Base-by-base conservation (phyloP, 2,888 invertebrate genomes). In the Antitype chi region DNA sequence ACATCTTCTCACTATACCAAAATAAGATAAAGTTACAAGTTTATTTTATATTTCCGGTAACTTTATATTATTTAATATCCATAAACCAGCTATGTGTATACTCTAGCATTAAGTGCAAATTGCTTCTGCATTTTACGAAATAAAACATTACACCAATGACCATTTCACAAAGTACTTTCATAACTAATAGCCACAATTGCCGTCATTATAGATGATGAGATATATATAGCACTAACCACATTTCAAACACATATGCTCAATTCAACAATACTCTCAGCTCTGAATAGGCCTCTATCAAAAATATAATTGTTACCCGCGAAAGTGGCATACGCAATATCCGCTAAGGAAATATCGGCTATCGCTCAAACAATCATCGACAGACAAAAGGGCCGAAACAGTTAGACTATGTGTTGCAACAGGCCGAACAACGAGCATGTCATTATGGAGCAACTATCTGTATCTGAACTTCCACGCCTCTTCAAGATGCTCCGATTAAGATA, bases 351-450 rank as follows among this genome's bases (percentile, higher is more conserved):
- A 92, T 93, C 92, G 90, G 87, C 92, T 92, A 92, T 94, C 92
- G 91, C 90, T 93, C 94, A 91, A 80, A 93, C 94, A 93, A 93
- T 94, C 93, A 94, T 91, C 91, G 87, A 66, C 81, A 88, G 91
- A 95, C 95, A 95, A 95, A 95, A 95, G 95, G 95, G 93, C 94
- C 94, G 90, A 93, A 94, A 94, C 94, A 94, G 94, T 94, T 94
- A 94, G 88, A 90, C 87, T 90, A 89, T 85, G 90, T 90, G 91
- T 93, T 93, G 93, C 93, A 92, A 93, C 92, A 91, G 90, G 89
- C 89, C 90, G 88, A 88, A 89, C 89, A 90, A 90, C 92, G 90
- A 92, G 91, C 92, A 92, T 94, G 94, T 95, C 95, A 95, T 95
- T 95, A 95, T 89, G 81, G 87, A 91, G 88, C 91, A 89, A 84